phyloP scores from a whole-genome alignment of 2,888 invertebrate genomes.

The Lasioglossum lativentre region DNA sequence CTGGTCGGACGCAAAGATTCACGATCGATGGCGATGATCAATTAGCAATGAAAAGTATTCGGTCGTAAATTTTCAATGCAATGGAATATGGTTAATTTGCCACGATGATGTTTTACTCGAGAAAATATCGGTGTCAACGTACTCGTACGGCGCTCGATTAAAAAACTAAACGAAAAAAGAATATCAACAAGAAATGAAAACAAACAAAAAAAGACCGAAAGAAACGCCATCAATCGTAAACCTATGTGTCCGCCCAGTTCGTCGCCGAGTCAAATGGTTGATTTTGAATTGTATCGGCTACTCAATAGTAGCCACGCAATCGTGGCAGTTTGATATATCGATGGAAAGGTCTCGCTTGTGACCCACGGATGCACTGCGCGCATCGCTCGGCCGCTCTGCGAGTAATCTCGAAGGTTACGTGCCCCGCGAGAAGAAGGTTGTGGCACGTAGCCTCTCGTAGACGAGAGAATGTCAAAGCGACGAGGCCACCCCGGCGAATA shows the following conservation, averaged over 20 bases:
- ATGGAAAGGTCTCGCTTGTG: constrained; percentile 43
- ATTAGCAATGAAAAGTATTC: constrained; percentile 39
- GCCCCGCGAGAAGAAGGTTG: constrained; percentile 67
- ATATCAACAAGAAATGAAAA: background rate
- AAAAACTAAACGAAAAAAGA: background rate
- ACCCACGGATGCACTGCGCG: constrained; percentile 38
- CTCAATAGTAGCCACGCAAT: background rate
- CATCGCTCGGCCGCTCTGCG: constrained; percentile 58
- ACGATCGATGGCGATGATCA: constrained; percentile 54
- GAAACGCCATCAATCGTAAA: constrained; percentile 41
- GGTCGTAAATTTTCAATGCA: background rate
- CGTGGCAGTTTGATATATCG: constrained; percentile 18
- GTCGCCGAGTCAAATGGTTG: constrained; percentile 15
- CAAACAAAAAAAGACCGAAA: background rate
- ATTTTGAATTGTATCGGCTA: constrained; percentile 28
- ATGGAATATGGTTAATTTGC: background rate
- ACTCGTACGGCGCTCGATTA: background rate
- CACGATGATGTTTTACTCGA: background rate
- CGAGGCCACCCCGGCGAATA: constrained; percentile 78
- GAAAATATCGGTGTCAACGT: too few relatives aligned
- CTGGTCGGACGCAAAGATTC: background rate
- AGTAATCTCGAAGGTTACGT: constrained; percentile 55
- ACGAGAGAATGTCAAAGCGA: constrained; percentile 73
- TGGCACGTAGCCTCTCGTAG: constrained; percentile 61
- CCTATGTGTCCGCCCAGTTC: background rate